These are phyloP conservation scores for Loxodonta africana DNA, from an alignment of 2,113 vertebrate genomes.

Conservation along the genomic window DNA sequence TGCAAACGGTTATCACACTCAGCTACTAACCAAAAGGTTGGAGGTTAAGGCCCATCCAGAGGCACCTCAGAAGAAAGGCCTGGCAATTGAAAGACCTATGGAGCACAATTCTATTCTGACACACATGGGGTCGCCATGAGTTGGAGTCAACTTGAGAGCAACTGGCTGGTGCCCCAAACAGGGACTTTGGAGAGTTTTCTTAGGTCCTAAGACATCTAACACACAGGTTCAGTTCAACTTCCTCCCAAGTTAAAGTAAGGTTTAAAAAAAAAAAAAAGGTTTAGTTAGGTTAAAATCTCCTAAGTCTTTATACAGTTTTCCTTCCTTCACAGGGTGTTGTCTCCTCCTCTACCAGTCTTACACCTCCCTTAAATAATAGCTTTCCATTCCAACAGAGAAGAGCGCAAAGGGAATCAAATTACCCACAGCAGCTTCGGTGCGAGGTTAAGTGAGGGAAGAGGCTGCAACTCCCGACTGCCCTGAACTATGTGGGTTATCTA, in stretches of 20 bases:
- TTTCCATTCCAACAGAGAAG: background rate
- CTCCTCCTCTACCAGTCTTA: background rate
- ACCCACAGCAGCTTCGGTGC: background rate
- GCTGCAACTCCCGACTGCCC: background rate
- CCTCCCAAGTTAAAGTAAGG: background rate
- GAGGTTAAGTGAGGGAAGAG: constrained; percentile 64
- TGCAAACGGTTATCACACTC: too few relatives aligned
- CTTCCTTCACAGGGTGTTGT: background rate
- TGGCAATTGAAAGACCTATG: background rate
- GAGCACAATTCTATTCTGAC: background rate
- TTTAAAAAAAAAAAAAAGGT: background rate
- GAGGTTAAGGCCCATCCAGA: background rate
- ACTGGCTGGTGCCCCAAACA: too few relatives aligned
- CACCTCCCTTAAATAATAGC: background rate
- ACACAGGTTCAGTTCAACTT: background rate
- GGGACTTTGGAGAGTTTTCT: background rate
- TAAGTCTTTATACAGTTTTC: background rate
- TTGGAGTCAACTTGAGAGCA: too few relatives aligned
- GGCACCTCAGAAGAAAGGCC: background rate
- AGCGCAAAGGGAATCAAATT: background rate
- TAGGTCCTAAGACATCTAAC: background rate
- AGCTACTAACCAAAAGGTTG: background rate
- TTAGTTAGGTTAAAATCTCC: background rate
- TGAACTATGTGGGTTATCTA: constrained; percentile 49
- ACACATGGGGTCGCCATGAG: background rate